These are phyloP conservation scores for Sitobion miscanthi DNA, from an alignment of 1,140 invertebrate genomes.

Conservation along the genomic window DNA sequence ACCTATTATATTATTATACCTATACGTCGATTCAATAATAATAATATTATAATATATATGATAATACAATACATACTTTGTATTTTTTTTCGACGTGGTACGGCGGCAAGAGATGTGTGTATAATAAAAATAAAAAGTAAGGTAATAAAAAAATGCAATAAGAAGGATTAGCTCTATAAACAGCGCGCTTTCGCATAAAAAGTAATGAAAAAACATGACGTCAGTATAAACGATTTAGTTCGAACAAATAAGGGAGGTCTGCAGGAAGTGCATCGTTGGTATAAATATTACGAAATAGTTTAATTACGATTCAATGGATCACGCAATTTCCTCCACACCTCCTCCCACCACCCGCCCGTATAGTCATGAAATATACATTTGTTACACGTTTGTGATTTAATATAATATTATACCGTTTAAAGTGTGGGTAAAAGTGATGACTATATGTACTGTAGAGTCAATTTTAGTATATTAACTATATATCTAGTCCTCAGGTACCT, in stretches of 20 bases:
- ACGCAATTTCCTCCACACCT: background rate
- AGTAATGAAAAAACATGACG: conserved; percentile 42
- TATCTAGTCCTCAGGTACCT: too few relatives aligned
- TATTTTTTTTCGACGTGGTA: background rate
- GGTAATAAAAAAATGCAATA: conserved; percentile 50
- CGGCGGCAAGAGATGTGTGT: background rate
- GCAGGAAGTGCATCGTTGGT: background rate
- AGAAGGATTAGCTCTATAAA: conserved; percentile 48
- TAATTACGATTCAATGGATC: background rate
- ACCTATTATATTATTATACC: background rate
- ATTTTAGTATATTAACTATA: too few relatives aligned
- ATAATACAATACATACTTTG: background rate
- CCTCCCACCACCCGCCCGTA: accelerated
- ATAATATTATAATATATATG: background rate
- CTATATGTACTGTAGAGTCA: too few relatives aligned
- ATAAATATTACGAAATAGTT: background rate
- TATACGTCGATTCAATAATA: conserved; percentile 7
- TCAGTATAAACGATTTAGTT: background rate
- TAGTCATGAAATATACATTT: background rate
- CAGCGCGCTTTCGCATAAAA: conserved; percentile 16
- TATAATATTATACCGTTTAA: background rate
- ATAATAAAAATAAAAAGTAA: conserved; percentile 10
- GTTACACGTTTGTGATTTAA: background rate
- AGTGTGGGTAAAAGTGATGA: background rate
- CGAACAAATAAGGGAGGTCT: conserved; percentile 9